A percentile compares a stretch with the other conserved stretches of the same genome.
Conservation (phyloP, 2,888 invertebrate species). For the Stegana nigrithorax region DNA sequence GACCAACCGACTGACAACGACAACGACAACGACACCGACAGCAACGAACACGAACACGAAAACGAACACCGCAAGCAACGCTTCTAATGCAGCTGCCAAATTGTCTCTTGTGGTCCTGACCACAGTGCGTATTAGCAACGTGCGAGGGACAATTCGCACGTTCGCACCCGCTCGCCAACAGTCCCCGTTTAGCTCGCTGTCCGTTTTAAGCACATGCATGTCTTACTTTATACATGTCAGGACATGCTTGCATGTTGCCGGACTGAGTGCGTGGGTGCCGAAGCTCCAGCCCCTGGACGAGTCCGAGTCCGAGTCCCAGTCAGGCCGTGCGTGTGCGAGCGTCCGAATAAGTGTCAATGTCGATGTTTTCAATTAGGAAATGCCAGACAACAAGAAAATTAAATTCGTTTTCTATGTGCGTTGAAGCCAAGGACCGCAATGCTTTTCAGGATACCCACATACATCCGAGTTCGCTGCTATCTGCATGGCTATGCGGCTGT, state of each 20-base stretch:
- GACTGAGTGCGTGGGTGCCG: too few species aligned
- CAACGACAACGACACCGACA: not conserved
- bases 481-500: too few species aligned
- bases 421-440: too few species aligned
- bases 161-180: not conserved
- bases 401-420: too few species aligned
- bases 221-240: not conserved
- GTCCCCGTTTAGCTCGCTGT: not conserved
- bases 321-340: too few species aligned
- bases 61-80: slow-evolving; percentile 1
- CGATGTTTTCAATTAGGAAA: slow-evolving; percentile 56
- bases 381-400: slow-evolving; percentile 55
- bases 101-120: slow-evolving; percentile 62
- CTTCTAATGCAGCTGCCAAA: slow-evolving; percentile 54
- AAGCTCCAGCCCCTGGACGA: too few species aligned
- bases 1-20: not conserved
- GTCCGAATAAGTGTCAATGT: slow-evolving; percentile 12
- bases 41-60: not conserved
- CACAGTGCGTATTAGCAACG: slow-evolving; percentile 61
- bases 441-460: too few species aligned
- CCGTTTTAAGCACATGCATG: not conserved
- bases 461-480: too few species aligned
- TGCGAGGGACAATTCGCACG: slow-evolving; percentile 45
- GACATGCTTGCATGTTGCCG: too few species aligned
- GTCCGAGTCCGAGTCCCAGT: too few species aligned